Conservation (phyloP, 2,113 vertebrate species). For the Apteryx owenii region DNA sequence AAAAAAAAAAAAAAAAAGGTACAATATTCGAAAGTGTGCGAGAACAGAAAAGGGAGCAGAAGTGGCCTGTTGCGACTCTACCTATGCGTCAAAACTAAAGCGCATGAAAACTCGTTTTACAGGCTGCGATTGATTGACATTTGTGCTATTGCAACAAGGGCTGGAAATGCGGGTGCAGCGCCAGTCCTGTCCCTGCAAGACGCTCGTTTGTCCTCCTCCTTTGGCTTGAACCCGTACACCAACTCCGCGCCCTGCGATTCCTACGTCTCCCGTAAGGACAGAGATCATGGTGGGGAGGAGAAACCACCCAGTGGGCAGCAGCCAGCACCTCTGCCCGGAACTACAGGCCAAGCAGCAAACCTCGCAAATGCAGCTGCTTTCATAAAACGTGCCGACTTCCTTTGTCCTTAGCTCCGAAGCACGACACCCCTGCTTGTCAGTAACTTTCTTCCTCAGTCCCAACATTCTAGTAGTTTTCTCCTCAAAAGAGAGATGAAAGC, state of each 20-base stretch:
- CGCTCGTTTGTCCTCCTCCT: neutral
- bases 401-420: neutral
- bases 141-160: rapidly evolving
- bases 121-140: neutral
- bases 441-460: neutral
- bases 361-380: neutral
- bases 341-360: neutral
- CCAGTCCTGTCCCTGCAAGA: too few relatives aligned
- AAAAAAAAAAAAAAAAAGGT: neutral
- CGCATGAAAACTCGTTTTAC: neutral
- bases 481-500: neutral
- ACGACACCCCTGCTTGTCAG: rapidly evolving
- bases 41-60: neutral
- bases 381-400: neutral
- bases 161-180: neutral
- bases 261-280: rapidly evolving
- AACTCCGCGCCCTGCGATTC: rapidly evolving
- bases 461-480: neutral
- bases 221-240: rapidly evolving
- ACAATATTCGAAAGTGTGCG: neutral
- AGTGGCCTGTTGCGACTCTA: neutral
- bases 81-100: neutral
- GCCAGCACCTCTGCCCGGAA: neutral
- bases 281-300: neutral
- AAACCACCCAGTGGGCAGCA: neutral